Percentiles rank a stretch among this genome's conserved stretches.
phyloP scores from a whole-genome alignment of 2,113 vertebrate species.

The human region DNA sequence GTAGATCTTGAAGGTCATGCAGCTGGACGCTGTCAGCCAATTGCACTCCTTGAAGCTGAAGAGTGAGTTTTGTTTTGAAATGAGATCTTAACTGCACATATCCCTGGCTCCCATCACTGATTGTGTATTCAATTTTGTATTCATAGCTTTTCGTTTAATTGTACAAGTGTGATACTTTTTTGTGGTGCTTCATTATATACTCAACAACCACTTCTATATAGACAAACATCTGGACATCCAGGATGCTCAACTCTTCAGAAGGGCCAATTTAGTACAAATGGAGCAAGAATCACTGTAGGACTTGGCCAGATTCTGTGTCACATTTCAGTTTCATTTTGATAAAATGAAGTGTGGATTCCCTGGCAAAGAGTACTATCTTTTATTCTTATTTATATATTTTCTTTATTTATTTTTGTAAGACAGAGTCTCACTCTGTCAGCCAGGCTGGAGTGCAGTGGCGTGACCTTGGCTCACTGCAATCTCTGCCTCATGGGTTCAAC shows the following conservation, averaged over 20 bases:
- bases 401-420: no score
- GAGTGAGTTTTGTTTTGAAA: background rate
- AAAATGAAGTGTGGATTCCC: background rate
- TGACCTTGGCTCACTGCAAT: no score
- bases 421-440: no score
- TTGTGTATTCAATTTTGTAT: background rate
- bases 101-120: background rate
- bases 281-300: background rate
- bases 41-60: background rate
- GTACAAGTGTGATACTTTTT: background rate
- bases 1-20: background rate
- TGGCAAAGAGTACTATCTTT: background rate
- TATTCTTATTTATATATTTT: background rate
- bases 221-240: background rate
- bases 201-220: background rate
- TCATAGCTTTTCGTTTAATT: background rate
- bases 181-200: background rate
- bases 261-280: background rate
- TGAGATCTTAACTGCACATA: background rate
- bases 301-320: background rate
- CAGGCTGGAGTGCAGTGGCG: no score
- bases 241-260: background rate
- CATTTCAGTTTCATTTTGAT: background rate
- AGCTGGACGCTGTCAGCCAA: background rate
- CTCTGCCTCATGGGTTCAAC: no score